Base-by-base conservation (phyloP, 2,888 invertebrate genomes). In the Drosophila antonietae region DNA sequence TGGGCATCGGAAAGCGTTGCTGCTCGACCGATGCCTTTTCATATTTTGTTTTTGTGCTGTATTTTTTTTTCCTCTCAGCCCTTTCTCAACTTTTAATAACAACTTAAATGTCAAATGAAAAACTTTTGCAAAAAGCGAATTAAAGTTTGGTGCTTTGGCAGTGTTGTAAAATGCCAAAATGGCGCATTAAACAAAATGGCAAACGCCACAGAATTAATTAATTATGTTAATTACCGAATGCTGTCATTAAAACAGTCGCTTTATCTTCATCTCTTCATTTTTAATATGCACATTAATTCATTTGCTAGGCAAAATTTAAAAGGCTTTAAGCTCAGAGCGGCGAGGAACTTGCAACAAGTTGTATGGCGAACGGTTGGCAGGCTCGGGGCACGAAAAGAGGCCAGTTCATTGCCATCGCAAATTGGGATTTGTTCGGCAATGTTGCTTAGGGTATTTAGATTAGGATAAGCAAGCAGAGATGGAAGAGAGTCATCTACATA, bases 211-310 rank as follows among this genome's bases (percentile, higher is more conserved):
- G 70, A 65, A 55, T 61, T 70, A 33, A 61, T 66, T 62, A 55
- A 63, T 82, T 78, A 82, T 85, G 83, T 28, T 75, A 78, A 83
- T 78, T 65, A 46, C 14, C 18, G 18, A 47, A 20, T 14, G 46
- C 49, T 28, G 44, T 46, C 55, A 78, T 78, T 68, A 66, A 37
- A 64, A 65, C 20, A 55, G 43, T 49, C 55, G 64, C 37, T 28
- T 57, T 51, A 44, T 44, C 41, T 53, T 44, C 44, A 33, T 47
- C 59, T 33, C 44, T n/a, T 57, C 31, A 69, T 53, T 59, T 55
- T 60, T 60, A 58, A 71, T 65, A 69, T 80, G 69, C 71, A 69
- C 68, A 69, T 78, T 77, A 72, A 77, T 77, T 74, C 68, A 71
- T 69, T n/a, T 14, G 18, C 53, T 7, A 4, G 23, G n/a, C 2